Evolutionary conservation across 2,888 invertebrate genomes (phyloP), one percentile per base, ranked within the genome.

Genomic region (Tachystola acroxantha): DNA sequence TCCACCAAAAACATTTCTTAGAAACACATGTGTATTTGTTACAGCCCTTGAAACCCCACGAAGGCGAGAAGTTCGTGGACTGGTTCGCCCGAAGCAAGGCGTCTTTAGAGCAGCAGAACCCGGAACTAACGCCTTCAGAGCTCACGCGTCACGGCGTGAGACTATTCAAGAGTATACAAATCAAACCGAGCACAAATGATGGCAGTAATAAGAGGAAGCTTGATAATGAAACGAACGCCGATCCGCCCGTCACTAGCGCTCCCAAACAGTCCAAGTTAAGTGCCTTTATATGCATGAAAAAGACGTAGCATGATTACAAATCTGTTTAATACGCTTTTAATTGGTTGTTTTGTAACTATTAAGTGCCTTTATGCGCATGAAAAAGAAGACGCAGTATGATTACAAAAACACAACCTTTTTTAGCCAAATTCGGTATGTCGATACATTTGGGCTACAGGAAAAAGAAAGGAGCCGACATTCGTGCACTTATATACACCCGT

Each of bases 11-110:
- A n/a, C n/a, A n/a, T n/a, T n/a, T n/a, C n/a, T n/a, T n/a, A n/a
- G n/a, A n/a, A n/a, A n/a, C n/a, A n/a, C n/a, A n/a, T n/a, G n/a
- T n/a, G n/a, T n/a, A 6, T 10, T 26, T 28, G 25, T 66, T 62
- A 1, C 69, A 86, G 86, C 67, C 72, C 3, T 42, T 71, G 22
- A 71, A 73, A 48, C 75, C 79, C 1, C 43, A 63, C 0, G 69
- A 70, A 19, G 79, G 78, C n/a, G 88, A 89, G 60, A 78, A 86
- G 3, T 92, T 91, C 53, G 70, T 89, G 12, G 79, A 84, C 20
- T 92, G 92, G 92, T 91, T 88, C 46, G 72, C 82, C 1, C 84
- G 88, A 39, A 89, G 91, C 56, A 91, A 89, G 57, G 50, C 76
- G 2, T 50, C 63, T 7, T 58, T 92, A n/a, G 86, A 90, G 51